These are phyloP conservation scores for Phorcus lineatus DNA, from an alignment of 2,888 invertebrate genomes.

Conservation along the genomic window DNA sequence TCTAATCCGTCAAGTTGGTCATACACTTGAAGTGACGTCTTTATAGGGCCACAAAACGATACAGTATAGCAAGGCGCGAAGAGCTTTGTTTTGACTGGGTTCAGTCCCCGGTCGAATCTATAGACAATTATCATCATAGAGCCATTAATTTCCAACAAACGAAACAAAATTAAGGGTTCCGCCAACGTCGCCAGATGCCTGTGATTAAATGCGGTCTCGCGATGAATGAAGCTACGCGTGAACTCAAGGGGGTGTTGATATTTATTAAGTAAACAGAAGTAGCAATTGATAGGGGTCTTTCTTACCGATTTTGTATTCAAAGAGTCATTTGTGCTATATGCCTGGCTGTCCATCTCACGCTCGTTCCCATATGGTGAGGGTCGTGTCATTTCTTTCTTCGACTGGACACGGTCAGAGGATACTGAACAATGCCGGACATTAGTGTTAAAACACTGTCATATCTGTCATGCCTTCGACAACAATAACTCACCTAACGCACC, in stretches of 20 bases:
- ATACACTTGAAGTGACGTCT: background rate
- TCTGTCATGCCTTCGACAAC: too few relatives aligned
- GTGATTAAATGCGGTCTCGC: background rate
- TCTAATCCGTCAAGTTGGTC: constrained; percentile 11
- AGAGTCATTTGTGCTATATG: background rate
- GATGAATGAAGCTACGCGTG: background rate
- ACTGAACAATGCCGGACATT: too few relatives aligned
- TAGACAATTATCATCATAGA: constrained; percentile 11
- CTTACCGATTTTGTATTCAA: background rate
- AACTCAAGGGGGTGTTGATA: constrained; percentile 16
- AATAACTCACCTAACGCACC: too few relatives aligned
- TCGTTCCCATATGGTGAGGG: constrained; percentile 4
- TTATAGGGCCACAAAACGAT: constrained; percentile 17
- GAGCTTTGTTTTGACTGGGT: constrained; percentile 6
- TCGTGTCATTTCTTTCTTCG: background rate
- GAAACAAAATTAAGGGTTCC: constrained; percentile 17
- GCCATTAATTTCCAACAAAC: constrained; percentile 16
- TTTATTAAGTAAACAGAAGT: constrained; percentile 20
- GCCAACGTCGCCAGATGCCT: background rate
- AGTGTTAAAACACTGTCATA: too few relatives aligned
- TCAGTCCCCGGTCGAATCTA: constrained; percentile 10
- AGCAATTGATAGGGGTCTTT: constrained; percentile 22
- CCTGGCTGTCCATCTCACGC: background rate
- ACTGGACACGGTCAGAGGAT: background rate
- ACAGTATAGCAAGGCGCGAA: background rate